Percentiles rank a stretch among this genome's conserved stretches.
Conservation (phyloP, 2,113 vertebrate genomes). For the Accipiter cooperii region DNA sequence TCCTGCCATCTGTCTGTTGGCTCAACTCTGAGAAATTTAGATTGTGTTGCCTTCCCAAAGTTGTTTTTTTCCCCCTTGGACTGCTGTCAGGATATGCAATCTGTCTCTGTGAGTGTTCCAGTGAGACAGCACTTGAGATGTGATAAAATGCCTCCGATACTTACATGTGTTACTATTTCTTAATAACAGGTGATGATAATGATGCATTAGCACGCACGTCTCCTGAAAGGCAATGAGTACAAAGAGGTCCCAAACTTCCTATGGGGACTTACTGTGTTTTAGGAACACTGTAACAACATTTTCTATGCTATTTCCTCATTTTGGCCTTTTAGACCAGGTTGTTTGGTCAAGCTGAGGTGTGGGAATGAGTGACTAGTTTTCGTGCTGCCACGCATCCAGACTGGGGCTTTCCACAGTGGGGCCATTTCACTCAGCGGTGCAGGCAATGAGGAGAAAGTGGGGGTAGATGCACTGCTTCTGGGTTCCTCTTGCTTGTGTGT, state of each 20-base stretch:
- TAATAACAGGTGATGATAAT: background rate
- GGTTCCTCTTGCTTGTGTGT: background rate
- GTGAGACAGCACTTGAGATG: background rate
- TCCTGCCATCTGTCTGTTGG: slow-evolving; percentile 65
- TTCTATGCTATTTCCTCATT: background rate
- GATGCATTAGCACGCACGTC: accelerated
- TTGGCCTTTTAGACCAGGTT: background rate
- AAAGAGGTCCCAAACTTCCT: background rate
- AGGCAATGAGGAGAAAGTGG: background rate
- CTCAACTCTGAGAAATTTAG: slow-evolving; percentile 44
- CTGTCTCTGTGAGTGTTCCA: slow-evolving; percentile 43
- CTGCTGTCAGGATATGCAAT: slow-evolving; percentile 54
- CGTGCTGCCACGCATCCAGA: background rate
- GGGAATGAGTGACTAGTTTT: background rate
- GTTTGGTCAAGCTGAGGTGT: background rate
- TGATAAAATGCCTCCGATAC: background rate
- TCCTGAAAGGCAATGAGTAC: background rate
- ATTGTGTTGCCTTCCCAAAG: slow-evolving; percentile 38
- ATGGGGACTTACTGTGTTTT: background rate
- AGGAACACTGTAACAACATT: background rate
- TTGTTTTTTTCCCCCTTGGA: slow-evolving; percentile 43
- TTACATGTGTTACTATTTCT: background rate
- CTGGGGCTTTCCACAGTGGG: background rate
- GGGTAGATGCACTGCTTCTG: background rate
- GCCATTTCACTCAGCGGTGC: background rate